These are phyloP conservation scores for Anser cygnoides DNA, from an alignment of 2,113 vertebrate species.

Conservation along the genomic window DNA sequence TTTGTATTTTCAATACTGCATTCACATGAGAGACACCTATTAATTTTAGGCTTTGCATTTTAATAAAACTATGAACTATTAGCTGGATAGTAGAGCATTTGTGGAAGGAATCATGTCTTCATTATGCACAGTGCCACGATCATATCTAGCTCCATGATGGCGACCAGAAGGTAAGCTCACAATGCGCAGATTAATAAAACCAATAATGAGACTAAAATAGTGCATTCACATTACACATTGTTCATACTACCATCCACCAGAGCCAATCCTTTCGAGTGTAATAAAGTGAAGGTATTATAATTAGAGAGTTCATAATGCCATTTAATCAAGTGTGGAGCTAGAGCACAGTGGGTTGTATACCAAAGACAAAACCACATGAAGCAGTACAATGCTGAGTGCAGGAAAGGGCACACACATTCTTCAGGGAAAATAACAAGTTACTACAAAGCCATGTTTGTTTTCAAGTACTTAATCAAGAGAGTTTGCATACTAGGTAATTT, in stretches of 20 bases:
- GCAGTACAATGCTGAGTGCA: neutral
- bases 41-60: neutral
- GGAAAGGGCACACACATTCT: conserved; percentile 25
- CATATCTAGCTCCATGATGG: neutral
- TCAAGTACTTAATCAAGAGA: neutral
- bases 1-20: neutral
- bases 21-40: neutral
- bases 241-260: neutral
- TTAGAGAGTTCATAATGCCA: conserved; percentile 38
- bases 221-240: neutral
- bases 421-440: conserved; percentile 40
- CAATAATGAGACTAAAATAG: neutral
- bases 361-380: conserved; percentile 59
- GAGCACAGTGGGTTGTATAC: conserved; percentile 10
- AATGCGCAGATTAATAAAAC: neutral
- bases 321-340: conserved; percentile 48
- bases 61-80: neutral
- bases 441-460: conserved; percentile 52
- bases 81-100: neutral
- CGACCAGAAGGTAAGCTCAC: neutral
- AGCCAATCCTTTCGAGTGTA: neutral
- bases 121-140: accelerated
- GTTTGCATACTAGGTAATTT: conserved; percentile 21
- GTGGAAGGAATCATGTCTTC: neutral
- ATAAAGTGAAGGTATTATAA: conserved; percentile 46